Conservation (phyloP, 2,797 vertebrate genomes). For the Sebastolobus alascanus region DNA sequence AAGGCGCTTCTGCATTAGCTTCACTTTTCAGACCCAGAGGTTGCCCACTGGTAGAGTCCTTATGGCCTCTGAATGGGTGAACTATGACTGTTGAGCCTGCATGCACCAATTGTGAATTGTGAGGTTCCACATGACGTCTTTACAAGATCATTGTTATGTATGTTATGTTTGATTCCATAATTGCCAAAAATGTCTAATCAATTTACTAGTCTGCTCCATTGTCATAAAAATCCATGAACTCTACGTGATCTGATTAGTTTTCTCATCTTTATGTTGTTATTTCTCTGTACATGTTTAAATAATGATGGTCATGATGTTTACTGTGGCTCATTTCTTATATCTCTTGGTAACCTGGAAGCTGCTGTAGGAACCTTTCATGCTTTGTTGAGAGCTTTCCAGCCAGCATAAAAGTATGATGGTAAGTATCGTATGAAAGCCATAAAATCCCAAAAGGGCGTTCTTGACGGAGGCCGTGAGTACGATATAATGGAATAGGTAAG, state of each 20-base stretch:
- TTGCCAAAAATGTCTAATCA: constrained; percentile 1
- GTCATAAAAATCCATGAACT: constrained; percentile 10
- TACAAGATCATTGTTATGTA: not conserved
- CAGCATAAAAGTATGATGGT: constrained; percentile 24
- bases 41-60: not conserved
- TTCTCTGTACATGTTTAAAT: not conserved
- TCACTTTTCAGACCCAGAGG: no score
- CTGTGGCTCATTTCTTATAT: not conserved
- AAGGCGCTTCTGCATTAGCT: no score
- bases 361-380: not conserved
- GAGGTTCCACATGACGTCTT: not conserved
- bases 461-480: constrained; percentile 34
- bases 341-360: not conserved
- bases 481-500: constrained; percentile 56
- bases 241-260: not conserved
- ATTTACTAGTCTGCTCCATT: constrained; percentile 8
- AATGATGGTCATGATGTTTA: not conserved
- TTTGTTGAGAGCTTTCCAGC: constrained; percentile 32
- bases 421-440: constrained; percentile 46
- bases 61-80: not conserved
- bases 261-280: not conserved
- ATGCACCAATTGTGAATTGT: not conserved
- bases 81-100: not conserved
- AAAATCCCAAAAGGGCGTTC: constrained; percentile 45
- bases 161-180: constrained; percentile 27